Percentiles rank a stretch among this genome's conserved stretches.
Evolutionary conservation across 2,797 vertebrate species (phyloP).

Genomic region (Sebastes oblongus): DNA sequence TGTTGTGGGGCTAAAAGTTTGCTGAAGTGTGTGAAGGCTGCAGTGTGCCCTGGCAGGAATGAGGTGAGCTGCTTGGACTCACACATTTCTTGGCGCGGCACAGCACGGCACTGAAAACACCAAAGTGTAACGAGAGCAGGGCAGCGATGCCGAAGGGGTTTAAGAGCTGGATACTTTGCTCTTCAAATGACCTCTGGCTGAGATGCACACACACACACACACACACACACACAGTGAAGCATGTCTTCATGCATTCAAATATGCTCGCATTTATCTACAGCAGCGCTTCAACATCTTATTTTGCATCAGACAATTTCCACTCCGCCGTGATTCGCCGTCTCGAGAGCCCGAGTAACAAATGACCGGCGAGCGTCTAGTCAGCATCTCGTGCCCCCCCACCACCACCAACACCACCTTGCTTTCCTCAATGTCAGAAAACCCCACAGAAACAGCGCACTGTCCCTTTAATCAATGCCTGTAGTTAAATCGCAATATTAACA

Average conservation of each 20-base stretch:
- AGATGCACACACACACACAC: not conserved
- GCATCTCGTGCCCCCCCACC: constrained; percentile 23
- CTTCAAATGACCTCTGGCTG: constrained; percentile 60
- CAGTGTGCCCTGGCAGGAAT: constrained; percentile 39
- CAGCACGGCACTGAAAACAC: constrained; percentile 1
- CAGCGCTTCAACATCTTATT: constrained; percentile 18
- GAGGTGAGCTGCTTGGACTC: constrained; percentile 24
- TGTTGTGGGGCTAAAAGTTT: not conserved
- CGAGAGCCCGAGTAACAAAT: constrained; percentile 43
- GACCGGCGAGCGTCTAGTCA: constrained; percentile 43
- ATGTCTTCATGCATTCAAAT: constrained; percentile 11
- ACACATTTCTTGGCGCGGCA: constrained; percentile 31
- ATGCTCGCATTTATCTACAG: constrained; percentile 20
- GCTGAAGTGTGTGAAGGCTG: not conserved
- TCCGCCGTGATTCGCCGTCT: constrained; percentile 28
- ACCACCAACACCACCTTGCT: not conserved
- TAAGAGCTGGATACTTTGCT: constrained; percentile 34
- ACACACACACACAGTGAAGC: not conserved
- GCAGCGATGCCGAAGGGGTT: not conserved
- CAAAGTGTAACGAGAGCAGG: constrained; percentile 38
- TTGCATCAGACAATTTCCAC: constrained; percentile 30
- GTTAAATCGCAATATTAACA: constrained; percentile 58
- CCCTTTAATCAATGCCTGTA: constrained; percentile 57
- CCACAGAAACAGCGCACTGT: not conserved
- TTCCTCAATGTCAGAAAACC: constrained; percentile 56